A percentile compares a stretch with the other conserved stretches of the same genome.
These are phyloP conservation scores for Apamea epomidion DNA, from an alignment of 2,888 invertebrate genomes.

Conservation along the genomic window DNA sequence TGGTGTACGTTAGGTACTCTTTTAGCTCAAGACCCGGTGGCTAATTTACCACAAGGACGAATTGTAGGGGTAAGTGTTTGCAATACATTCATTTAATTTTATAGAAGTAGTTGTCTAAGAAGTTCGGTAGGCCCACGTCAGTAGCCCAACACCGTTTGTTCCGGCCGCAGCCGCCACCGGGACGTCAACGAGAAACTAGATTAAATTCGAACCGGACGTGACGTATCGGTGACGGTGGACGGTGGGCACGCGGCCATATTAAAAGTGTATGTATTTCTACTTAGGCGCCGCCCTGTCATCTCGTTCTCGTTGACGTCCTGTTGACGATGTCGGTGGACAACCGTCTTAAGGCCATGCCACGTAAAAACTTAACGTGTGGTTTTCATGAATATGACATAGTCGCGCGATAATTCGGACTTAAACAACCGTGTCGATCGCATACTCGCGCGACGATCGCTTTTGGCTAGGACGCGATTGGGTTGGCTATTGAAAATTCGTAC, in stretches of 20 bases:
- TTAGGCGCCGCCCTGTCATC: neutral
- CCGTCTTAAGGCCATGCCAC: neutral
- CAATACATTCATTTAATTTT: neutral
- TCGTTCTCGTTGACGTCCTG: neutral
- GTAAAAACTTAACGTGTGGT: neutral
- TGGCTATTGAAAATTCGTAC: too few species aligned
- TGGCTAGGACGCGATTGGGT: neutral
- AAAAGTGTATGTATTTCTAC: neutral
- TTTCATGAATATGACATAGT: neutral
- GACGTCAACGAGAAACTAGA: too few species aligned
- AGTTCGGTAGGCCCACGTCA: neutral
- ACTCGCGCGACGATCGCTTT: too few species aligned
- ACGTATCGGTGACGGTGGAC: neutral
- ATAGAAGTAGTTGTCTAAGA: neutral
- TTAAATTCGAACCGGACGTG: too few species aligned
- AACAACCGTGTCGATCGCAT: too few species aligned
- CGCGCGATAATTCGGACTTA: neutral
- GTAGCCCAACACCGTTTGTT: neutral
- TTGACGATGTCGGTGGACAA: neutral
- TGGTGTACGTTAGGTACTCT: conserved; percentile 61
- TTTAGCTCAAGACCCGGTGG: conserved; percentile 87
- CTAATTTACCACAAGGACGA: conserved; percentile 90
- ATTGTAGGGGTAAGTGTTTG: conserved; percentile 90
- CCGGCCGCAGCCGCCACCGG: neutral
- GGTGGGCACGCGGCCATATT: neutral